Conservation (phyloP, 1,140 invertebrate genomes). For the Drosophila kepulauana region DNA sequence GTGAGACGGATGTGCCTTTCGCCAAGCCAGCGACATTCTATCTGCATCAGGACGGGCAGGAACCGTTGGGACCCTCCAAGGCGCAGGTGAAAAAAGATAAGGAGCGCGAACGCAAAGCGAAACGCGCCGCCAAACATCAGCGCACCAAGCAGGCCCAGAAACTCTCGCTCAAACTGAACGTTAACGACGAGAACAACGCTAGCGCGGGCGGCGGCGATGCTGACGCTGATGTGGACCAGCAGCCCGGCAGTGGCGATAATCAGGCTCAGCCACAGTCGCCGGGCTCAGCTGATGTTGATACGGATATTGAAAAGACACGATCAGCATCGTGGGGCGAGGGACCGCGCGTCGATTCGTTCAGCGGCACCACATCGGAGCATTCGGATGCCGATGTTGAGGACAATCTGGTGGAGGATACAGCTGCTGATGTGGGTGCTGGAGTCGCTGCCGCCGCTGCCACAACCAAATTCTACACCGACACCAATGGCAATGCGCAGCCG, state of each 20-base stretch:
- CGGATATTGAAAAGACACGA: slow-evolving; percentile 25
- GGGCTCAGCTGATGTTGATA: slow-evolving; percentile 1
- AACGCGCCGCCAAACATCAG: slow-evolving; percentile 73
- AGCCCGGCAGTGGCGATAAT: slow-evolving; percentile 16
- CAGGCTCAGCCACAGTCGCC: slow-evolving; percentile 19
- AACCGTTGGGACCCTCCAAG: slow-evolving; percentile 86
- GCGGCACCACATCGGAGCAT: slow-evolving; percentile 86
- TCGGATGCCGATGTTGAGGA: slow-evolving; percentile 93
- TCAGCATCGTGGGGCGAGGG: slow-evolving; percentile 45
- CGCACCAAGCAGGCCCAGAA: slow-evolving; percentile 75
- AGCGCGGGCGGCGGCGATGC: slow-evolving; percentile 14
- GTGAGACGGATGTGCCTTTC: slow-evolving; percentile 31
- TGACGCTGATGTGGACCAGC: slow-evolving; percentile 17
- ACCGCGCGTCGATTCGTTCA: slow-evolving; percentile 61
- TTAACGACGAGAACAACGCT: slow-evolving; percentile 43
- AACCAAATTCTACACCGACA: slow-evolving; percentile 68
- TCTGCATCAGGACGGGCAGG: slow-evolving; percentile 52
- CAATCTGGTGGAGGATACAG: slow-evolving; percentile 88
- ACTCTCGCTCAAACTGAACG: slow-evolving; percentile 71
- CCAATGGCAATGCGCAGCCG: slow-evolving; percentile 78
- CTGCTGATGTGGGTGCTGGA: slow-evolving; percentile 44
- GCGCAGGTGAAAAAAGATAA: slow-evolving; percentile 90
- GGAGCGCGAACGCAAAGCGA: slow-evolving; percentile 87
- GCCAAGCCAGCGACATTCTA: slow-evolving; percentile 63
- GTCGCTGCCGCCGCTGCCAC: slow-evolving; percentile 55